Conservation (phyloP, 2,113 vertebrate genomes). For the Fulmarus glacialis region DNA sequence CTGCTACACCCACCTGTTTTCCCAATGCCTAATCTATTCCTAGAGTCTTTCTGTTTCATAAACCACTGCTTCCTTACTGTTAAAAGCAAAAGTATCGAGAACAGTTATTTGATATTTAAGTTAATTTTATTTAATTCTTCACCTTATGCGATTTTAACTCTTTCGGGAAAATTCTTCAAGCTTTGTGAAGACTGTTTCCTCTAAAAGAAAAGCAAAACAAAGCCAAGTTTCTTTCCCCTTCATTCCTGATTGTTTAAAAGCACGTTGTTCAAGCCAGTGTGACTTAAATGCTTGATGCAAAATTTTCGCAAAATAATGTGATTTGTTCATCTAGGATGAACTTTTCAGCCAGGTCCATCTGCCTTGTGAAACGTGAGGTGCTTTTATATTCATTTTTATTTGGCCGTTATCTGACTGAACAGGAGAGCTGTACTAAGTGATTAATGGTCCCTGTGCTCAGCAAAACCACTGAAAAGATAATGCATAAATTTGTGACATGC, state of each 20-base stretch:
- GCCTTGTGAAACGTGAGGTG: neutral
- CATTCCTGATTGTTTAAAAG: neutral
- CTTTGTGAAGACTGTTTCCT: neutral
- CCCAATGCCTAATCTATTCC: neutral
- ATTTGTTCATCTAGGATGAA: neutral
- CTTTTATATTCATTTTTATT: neutral
- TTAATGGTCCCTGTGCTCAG: neutral
- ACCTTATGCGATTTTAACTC: neutral
- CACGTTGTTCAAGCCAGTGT: fast-evolving
- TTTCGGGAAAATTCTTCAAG: neutral
- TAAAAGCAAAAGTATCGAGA: neutral
- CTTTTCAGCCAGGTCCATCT: neutral
- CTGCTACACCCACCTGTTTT: neutral
- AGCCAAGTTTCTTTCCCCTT: neutral
- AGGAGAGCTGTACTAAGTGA: neutral
- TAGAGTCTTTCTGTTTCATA: neutral
- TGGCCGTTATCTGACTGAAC: neutral
- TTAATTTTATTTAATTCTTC: neutral
- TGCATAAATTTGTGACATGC: neutral
- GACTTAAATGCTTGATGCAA: neutral
- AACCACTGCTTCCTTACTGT: neutral
- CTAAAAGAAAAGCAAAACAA: neutral
- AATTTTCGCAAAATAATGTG: neutral
- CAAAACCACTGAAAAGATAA: neutral
- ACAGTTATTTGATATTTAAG: neutral